These are phyloP conservation scores for Aphaenogaster ashmeadi DNA, from an alignment of 1,140 invertebrate genomes.

Conservation along the genomic window DNA sequence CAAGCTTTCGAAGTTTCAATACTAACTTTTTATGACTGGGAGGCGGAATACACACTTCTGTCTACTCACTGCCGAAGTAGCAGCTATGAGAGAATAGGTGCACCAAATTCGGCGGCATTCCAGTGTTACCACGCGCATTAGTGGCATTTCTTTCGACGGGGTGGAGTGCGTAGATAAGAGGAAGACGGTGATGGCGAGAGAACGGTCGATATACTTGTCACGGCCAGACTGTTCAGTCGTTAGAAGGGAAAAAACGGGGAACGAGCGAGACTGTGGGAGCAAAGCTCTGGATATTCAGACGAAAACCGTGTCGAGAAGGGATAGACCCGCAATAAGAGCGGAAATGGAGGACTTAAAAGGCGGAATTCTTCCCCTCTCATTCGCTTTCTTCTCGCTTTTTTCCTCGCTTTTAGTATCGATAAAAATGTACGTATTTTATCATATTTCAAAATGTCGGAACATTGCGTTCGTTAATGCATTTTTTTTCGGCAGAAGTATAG, in stretches of 20 bases:
- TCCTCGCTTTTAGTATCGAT: neutral
- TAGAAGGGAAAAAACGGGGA: conserved; percentile 48
- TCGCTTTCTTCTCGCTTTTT: conserved; percentile 18
- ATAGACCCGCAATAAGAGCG: conserved; percentile 49
- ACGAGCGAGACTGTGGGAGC: conserved; percentile 39
- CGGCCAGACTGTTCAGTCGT: conserved; percentile 59
- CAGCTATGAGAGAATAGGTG: conserved; percentile 25
- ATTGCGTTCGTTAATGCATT: conserved; percentile 10
- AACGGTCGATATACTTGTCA: conserved; percentile 74
- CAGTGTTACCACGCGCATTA: conserved; percentile 52
- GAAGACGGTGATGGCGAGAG: conserved; percentile 25
- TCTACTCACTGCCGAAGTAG: neutral
- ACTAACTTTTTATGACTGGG: conserved; percentile 27
- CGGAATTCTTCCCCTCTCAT: conserved; percentile 40
- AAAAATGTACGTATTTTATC: conserved; percentile 33
- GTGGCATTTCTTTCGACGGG: conserved; percentile 58
- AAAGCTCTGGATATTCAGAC: conserved; percentile 57
- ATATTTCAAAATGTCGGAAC: conserved; percentile 18
- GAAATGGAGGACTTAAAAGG: conserved; percentile 62
- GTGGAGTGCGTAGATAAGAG: conserved; percentile 23
- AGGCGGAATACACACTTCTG: neutral
- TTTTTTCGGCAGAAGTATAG: conserved; percentile 9
- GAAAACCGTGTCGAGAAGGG: conserved; percentile 54
- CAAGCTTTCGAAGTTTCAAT: neutral
- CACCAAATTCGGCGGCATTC: conserved; percentile 33